phyloP scores from a whole-genome alignment of 2,797 vertebrate genomes.

The Channa striata region DNA sequence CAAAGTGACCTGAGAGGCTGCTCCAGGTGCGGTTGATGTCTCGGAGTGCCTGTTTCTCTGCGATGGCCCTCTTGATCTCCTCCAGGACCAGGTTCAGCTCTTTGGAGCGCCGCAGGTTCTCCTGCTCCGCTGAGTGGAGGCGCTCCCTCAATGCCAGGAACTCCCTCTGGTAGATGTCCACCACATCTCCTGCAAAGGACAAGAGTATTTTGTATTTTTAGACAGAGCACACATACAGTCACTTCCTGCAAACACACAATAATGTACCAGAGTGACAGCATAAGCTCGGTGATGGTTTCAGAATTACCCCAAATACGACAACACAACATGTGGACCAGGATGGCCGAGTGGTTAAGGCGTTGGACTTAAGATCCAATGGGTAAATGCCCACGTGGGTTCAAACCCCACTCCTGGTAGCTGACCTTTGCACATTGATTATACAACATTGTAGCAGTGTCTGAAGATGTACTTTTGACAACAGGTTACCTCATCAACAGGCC shows the following conservation, averaged over 20 bases:
- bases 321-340: too few species aligned
- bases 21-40: conserved; percentile 96
- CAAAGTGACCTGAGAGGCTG: conserved; percentile 82
- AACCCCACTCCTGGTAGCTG: conserved; percentile 36
- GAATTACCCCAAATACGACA: too few species aligned
- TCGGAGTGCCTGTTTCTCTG: conserved; percentile 93
- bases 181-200: conserved; percentile 87
- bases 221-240: too few species aligned
- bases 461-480: too few species aligned
- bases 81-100: conserved; percentile 97
- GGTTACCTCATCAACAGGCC: too few species aligned
- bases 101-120: conserved; percentile 96
- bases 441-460: too few species aligned
- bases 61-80: conserved; percentile 95
- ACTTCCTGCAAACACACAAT: too few species aligned
- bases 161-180: conserved; percentile 96
- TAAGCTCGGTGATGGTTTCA: too few species aligned
- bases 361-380: conserved; percentile 34
- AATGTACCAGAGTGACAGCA: too few species aligned
- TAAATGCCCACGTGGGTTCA: conserved; percentile 6
- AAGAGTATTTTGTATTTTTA: too few species aligned
- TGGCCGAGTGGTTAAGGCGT: conserved; percentile 35
- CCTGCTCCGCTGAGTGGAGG: conserved; percentile 92
- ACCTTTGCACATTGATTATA: too few species aligned
- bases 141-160: conserved; percentile 94